phyloP scores from a whole-genome alignment of 2,888 invertebrate species.

The Phlogophora meticulosa region DNA sequence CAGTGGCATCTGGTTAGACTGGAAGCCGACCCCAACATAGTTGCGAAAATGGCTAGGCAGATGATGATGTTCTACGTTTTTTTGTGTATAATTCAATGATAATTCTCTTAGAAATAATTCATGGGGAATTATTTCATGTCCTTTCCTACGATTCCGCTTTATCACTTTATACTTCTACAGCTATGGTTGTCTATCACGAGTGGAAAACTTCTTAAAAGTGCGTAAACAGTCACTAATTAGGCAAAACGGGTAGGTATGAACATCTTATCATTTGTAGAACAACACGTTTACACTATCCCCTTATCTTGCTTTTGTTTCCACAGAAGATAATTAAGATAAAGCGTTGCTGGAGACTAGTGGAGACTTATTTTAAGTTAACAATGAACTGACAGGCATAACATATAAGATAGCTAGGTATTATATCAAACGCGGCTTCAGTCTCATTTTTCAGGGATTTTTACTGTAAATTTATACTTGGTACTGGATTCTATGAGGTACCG shows the following conservation, averaged over 20 bases:
- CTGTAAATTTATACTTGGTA: neutral
- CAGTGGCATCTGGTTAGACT: no score
- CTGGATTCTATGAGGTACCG: neutral
- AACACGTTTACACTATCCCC: neutral
- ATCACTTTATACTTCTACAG: neutral
- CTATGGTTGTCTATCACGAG: neutral
- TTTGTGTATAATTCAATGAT: no score
- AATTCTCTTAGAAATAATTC: no score
- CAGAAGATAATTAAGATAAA: slow-evolving; percentile 39
- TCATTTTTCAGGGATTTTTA: neutral
- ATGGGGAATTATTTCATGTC: no score
- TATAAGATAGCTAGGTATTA: neutral
- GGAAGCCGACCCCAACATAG: no score
- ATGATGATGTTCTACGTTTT: no score
- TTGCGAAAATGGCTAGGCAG: no score
- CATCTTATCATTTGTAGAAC: slow-evolving; percentile 6
- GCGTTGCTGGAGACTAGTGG: slow-evolving; percentile 36
- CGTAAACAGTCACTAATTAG: neutral
- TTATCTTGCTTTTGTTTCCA: slow-evolving; percentile 29
- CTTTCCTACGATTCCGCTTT: no score
- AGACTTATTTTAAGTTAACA: slow-evolving; percentile 7
- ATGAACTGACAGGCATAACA: neutral
- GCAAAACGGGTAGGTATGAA: neutral
- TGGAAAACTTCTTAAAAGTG: neutral
- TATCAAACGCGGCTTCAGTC: neutral